Base-by-base conservation (phyloP, 2,113 vertebrate genomes). In the Menidia beryllina region DNA sequence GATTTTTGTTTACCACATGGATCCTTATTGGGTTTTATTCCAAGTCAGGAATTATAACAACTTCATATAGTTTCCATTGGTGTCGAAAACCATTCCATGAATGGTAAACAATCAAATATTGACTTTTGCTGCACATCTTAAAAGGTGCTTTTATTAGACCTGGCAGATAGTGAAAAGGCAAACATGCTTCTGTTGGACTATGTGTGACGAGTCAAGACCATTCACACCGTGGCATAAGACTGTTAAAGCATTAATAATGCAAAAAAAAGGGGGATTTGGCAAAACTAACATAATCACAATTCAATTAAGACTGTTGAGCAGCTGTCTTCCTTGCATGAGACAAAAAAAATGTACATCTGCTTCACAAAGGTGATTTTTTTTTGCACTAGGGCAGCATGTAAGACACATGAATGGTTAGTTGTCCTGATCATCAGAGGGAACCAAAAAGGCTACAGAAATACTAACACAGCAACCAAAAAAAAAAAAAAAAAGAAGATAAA, bases 191-290 rank as follows among this genome's bases (percentile, higher is more conserved):
- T 54, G 73, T 14, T 45, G n/a, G 48, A 54, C 47, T 52, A 24
- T 51, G 20, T 51, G 20, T 43, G 55, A 73, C 13, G 36, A 55
- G 8, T 34, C 38, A 65, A 59, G 8, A 34, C 30, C 30, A 5
- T 34, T 1, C 2, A 34, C 43, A 27, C 21, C 65, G 69, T 81
- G 76, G 74, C 47, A 2, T 83, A 80, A 85, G 78, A 91, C 84
- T 94, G 57, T 14, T 19, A 81, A 52, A 50, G 70, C 34, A 69
- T 7, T 75, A 81, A 77, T 21, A 54, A 72, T n/a, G n/a, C n/a
- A n/a, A n/a, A n/a, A n/a, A n/a, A n/a, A n/a, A n/a, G n/a, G n/a
- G 50, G 61, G 58, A 52, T 83, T 90, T 97, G 96, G 96, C 95
- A 95, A 97, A 97, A 94, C 65, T 38, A 75, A 81, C 55, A 66